Evolutionary conservation across 1,140 invertebrate species (phyloP), one percentile per base, ranked within the genome.

Genomic region (Augochlora pura): DNA sequence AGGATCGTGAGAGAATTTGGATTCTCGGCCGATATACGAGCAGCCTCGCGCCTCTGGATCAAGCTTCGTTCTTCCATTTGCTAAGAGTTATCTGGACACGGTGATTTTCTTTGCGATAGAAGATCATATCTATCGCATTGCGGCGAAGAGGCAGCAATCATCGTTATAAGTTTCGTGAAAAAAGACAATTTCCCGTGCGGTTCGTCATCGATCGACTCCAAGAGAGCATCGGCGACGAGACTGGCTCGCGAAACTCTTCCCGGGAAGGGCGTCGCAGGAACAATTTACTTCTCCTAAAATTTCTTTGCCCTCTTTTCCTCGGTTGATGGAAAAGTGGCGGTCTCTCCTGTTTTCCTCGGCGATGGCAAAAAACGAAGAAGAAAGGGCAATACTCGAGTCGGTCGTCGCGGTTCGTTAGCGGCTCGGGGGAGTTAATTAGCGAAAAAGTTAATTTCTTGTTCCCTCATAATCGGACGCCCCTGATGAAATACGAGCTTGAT

Each of bases 401-500:
- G 87, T 81, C 75, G 89, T 86, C 18, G 49, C 16, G 90, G 91
- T 91, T 92, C 91, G 91, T 92, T 91, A 91, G 87, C 86, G 86
- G 71, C 88, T 89, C 87, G 69, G 76, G 90, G 90, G 90, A 92
- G 90, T 92, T 91, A 91, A 92, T 92, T 92, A 91, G 91, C 88
- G 91, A 92, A 91, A 91, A 92, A 92, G 90, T 92, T 91, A 89
- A 91, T 91, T 91, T 91, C 91, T 91, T 91, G 88, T 87, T 85
- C 80, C 86, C 83, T 91, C 86, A 91, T 92, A 91, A 91, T 89
- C 88, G 89, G 90, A 90, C 89, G 87, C 88, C 81, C 74, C 82
- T 88, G 88, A 92, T 91, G 91, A 91, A 92, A 92, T 91, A 92
- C 88, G 91, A 91, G 89, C 85, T 88, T 91, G 91, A 92, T 92